These are phyloP conservation scores for Drosophila eugracilis DNA, from an alignment of 1,140 invertebrate genomes.

Conservation along the genomic window DNA sequence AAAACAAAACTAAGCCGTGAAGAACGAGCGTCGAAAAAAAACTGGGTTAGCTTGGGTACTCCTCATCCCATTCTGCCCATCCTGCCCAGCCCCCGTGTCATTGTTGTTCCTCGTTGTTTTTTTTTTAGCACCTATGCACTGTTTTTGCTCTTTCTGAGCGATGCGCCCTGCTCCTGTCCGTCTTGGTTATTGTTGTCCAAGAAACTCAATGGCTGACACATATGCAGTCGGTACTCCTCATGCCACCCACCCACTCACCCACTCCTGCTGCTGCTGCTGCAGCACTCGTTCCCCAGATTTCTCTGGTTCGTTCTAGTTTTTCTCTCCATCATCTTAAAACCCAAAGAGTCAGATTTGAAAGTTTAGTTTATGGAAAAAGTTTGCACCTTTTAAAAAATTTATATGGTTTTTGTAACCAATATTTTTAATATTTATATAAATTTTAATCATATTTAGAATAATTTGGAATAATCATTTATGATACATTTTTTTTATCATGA, in stretches of 20 bases:
- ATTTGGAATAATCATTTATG: too few relatives aligned
- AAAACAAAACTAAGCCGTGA: constrained; percentile 61
- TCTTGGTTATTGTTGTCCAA: constrained; percentile 70
- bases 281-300: constrained; percentile 18
- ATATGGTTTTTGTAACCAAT: too few relatives aligned
- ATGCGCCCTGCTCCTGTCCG: constrained; percentile 55
- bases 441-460: too few relatives aligned
- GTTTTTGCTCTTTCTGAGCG: constrained; percentile 59
- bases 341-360: background rate
- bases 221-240: constrained; percentile 43
- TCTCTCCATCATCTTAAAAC: constrained; percentile 20
- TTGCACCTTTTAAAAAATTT: background rate
- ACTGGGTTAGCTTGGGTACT: constrained; percentile 61
- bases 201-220: constrained; percentile 70
- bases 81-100: constrained; percentile 7
- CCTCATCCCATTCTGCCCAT: background rate
- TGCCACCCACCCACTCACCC: constrained; percentile 1
- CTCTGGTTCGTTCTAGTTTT: constrained; percentile 24
- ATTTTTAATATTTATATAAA: too few relatives aligned
- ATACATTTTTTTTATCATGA: too few relatives aligned
- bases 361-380: background rate
- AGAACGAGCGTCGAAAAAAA: constrained; percentile 54
- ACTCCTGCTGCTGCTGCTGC: background rate
- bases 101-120: constrained; percentile 47
- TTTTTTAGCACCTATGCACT: constrained; percentile 59